Evolutionary conservation across 1,140 invertebrate genomes (phyloP), one percentile per base, ranked within the genome.

Genomic region (Drosophila ficusphila): DNA sequence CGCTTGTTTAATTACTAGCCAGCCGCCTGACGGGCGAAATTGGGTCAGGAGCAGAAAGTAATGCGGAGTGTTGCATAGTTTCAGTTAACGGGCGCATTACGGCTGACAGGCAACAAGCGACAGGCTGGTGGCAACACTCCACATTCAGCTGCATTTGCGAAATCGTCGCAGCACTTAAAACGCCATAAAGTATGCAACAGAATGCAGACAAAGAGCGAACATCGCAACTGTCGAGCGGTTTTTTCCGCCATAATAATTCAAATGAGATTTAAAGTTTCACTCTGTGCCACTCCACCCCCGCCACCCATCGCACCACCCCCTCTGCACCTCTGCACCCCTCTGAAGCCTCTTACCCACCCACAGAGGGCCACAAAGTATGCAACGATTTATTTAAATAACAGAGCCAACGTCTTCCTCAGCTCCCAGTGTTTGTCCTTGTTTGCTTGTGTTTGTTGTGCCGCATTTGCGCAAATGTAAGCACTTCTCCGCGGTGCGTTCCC

Each of bases 321-420:
- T 0, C 12, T 7, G n/a, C 49, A 16, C 6, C n/a, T 0, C 29
- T 3, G 16, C 23, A 7, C 16, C 11, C 29, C 23, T 31, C 25
- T n/a, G 12, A 1, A 18, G 11, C 29, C 23, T 31, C 25, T n/a
- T 14, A 1, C 25, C 51, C 44, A 34, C 39, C 47, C 53, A 60
- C 42, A 48, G 48, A 39, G 51, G 36, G 69, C 82, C 82, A 70
- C 81, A 71, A 86, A 81, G 81, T 86, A 81, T 73, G 81, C 81
- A 81, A 86, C 81, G 74, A 81, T 81, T 88, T 88, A 88, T 88
- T 88, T 88, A 88, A 88, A 88, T 88, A 88, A 78, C 61, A 61
- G 73, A 68, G 54, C 53, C 36, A 85, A 72, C 79, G 41, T 82
- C 79, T 83, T 85, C 44, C 70, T 73, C 62, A 31, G 36, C 56